These are phyloP conservation scores for Alosa sapidissima DNA, from an alignment of 2,797 vertebrate species.

Conservation along the genomic window DNA sequence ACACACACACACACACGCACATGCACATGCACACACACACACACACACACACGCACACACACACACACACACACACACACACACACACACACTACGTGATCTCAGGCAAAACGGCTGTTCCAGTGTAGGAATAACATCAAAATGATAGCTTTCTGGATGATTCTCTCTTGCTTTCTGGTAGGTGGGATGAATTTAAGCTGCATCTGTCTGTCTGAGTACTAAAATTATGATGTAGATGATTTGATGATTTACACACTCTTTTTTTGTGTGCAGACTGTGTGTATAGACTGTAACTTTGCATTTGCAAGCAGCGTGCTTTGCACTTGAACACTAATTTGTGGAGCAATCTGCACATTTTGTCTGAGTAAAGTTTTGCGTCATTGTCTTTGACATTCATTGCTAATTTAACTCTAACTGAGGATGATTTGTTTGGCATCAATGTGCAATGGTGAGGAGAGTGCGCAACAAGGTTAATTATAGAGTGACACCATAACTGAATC, in stretches of 20 bases:
- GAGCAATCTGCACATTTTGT: background rate
- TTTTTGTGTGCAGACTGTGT: too few relatives aligned
- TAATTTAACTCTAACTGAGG: background rate
- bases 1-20: conserved; percentile 46
- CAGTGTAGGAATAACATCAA: conserved; percentile 38
- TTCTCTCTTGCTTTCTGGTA: conserved; percentile 62
- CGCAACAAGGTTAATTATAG: background rate
- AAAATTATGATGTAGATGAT: background rate
- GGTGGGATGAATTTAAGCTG: conserved; percentile 48
- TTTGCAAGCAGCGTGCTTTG: background rate
- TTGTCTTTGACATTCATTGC: background rate
- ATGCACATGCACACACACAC: conserved; percentile 53
- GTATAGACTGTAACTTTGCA: background rate
- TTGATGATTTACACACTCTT: background rate
- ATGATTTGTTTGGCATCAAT: background rate
- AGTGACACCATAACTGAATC: background rate
- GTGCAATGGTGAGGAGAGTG: background rate
- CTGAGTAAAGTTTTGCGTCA: background rate
- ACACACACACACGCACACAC: background rate
- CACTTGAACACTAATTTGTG: background rate
- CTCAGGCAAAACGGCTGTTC: conserved; percentile 32
- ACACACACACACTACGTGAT: conserved; percentile 48
- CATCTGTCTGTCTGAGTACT: background rate
- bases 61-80: background rate
- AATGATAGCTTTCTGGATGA: conserved; percentile 64